These are phyloP conservation scores for Villa cingulata DNA, from an alignment of 2,888 invertebrate species.

Conservation along the genomic window DNA sequence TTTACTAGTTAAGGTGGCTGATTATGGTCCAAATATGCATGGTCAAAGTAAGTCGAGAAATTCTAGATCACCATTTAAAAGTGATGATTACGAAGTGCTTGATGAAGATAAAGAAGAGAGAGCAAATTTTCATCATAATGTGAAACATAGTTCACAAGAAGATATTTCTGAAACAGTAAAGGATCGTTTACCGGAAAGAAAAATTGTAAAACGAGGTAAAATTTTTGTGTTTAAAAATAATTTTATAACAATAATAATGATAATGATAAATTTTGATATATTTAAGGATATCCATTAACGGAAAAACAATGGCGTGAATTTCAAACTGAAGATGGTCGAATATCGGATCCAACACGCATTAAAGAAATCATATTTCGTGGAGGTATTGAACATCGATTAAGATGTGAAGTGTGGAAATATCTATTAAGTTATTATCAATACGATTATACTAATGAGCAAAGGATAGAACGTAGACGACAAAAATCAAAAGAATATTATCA, in stretches of 20 bases:
- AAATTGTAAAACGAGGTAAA: conserved; percentile 22
- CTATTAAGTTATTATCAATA: conserved; percentile 79
- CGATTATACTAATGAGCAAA: conserved; percentile 59
- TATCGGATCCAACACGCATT: conserved; percentile 62
- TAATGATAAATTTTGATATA: too few species aligned
- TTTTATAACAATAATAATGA: too few species aligned
- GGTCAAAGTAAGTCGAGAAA: conserved; percentile 15
- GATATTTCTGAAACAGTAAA: conserved; percentile 3
- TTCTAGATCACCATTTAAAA: conserved; percentile 17
- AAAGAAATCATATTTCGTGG: conserved; percentile 85
- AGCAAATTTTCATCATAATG: background rate
- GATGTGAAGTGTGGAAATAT: conserved; percentile 88
- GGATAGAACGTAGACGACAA: conserved; percentile 52
- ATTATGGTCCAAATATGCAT: conserved; percentile 26
- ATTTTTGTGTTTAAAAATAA: too few species aligned
- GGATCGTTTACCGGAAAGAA: conserved; percentile 24
- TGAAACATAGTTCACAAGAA: background rate
- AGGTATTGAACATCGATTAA: conserved; percentile 61
- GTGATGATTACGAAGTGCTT: conserved; percentile 29
- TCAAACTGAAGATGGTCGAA: conserved; percentile 65
- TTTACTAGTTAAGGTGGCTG: conserved; percentile 30
- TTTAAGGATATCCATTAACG: conserved; percentile 55
- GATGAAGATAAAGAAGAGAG: conserved; percentile 4
- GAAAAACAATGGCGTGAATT: conserved; percentile 69
- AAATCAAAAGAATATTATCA: conserved; percentile 78